A percentile compares a stretch with the other conserved stretches of the same genome.
Evolutionary conservation across 1,140 invertebrate species (phyloP).

Genomic region (Drosophila ohnishii): DNA sequence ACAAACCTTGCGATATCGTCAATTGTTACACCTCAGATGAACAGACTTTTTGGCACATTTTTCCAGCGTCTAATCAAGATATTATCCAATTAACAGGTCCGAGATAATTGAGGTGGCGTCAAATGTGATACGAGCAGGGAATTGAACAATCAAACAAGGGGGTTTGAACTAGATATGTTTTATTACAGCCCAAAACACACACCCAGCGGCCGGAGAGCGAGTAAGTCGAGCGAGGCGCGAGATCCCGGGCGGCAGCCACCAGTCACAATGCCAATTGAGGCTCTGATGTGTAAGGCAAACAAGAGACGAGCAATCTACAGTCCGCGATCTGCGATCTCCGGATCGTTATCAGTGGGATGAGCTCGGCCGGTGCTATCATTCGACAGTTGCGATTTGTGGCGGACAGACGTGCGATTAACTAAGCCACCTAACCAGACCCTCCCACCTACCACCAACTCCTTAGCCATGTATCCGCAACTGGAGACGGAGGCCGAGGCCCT

Average conservation of each 20-base stretch:
- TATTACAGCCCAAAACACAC: slow-evolving; percentile 33
- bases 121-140: slow-evolving; percentile 16
- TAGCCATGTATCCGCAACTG: slow-evolving; percentile 63
- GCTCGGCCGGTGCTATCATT: slow-evolving; percentile 42
- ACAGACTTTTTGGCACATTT: slow-evolving; percentile 36
- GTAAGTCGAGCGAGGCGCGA: slow-evolving; percentile 11
- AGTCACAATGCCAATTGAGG: slow-evolving; percentile 37
- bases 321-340: slow-evolving; percentile 27
- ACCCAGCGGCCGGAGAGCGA: slow-evolving; percentile 11
- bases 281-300: slow-evolving; percentile 66
- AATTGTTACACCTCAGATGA: slow-evolving; percentile 16
- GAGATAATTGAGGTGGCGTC: slow-evolving; percentile 47
- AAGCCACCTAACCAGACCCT: neutral
- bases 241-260: neutral
- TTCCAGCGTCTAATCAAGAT: slow-evolving; percentile 31
- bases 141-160: slow-evolving; percentile 32
- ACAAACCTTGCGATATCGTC: slow-evolving; percentile 21
- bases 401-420: slow-evolving; percentile 31
- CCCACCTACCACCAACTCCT: neutral
- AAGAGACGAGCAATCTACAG: slow-evolving; percentile 21
- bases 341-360: slow-evolving; percentile 49
- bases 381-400: slow-evolving; percentile 47
- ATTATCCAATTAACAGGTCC: slow-evolving; percentile 45
- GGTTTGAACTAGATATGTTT: slow-evolving; percentile 38
- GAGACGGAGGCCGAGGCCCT: slow-evolving; percentile 55